phyloP scores from a whole-genome alignment of 2,888 invertebrate genomes.

The Lepidochrysops patricia region DNA sequence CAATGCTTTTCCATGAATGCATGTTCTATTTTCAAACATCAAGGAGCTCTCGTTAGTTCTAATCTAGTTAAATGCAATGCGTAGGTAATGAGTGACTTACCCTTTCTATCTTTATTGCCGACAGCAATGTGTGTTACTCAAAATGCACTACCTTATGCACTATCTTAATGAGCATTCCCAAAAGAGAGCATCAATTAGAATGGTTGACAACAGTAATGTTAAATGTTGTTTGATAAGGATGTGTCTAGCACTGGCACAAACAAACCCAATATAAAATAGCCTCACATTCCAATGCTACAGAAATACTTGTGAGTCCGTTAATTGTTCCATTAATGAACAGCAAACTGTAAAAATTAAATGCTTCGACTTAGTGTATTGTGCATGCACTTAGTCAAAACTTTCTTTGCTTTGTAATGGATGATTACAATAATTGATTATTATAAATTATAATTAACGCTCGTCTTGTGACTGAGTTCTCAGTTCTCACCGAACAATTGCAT shows the following conservation, averaged over 20 bases:
- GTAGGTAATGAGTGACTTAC: too few relatives aligned
- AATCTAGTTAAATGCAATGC: neutral
- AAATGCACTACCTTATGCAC: neutral
- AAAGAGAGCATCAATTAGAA: slow-evolving; percentile 3
- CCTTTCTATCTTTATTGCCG: neutral
- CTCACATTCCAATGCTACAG: neutral
- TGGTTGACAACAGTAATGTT: slow-evolving; percentile 9
- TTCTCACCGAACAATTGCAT: neutral
- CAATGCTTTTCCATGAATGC: too few relatives aligned
- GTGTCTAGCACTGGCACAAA: neutral
- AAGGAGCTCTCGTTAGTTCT: too few relatives aligned
- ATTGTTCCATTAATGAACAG: neutral
- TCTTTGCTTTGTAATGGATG: neutral
- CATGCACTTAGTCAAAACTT: too few relatives aligned
- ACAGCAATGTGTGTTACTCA: neutral
- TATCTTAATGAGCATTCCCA: slow-evolving; percentile 6
- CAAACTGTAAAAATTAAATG: too few relatives aligned
- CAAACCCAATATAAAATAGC: neutral
- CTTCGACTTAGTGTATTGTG: too few relatives aligned
- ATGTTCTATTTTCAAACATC: too few relatives aligned
- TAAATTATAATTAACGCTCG: neutral
- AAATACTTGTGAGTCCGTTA: neutral
- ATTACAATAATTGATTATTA: too few relatives aligned
- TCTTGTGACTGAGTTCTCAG: neutral
- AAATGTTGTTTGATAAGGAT: slow-evolving; percentile 1